Evolutionary conservation across 2,888 invertebrate genomes (phyloP), one percentile per base, ranked within the genome.

Genomic region (Eumerus sabulonum): DNA sequence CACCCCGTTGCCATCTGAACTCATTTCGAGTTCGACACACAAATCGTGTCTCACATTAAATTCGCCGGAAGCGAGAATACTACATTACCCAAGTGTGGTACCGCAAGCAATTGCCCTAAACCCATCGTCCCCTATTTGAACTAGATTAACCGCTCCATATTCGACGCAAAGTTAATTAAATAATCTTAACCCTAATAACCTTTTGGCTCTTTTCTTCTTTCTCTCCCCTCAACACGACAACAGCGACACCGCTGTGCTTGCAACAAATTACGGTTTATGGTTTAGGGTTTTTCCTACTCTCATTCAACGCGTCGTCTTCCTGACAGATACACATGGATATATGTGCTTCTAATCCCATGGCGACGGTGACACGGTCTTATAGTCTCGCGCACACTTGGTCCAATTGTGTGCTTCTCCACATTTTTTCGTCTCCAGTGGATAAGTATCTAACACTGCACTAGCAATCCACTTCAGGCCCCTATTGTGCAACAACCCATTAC

Each of bases 181-280:
- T 67, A 77, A 73, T 77, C 73, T 54, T 59, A 73, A 73, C 77
- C 77, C 53, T 40, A 72, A 77, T 77, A 57, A 18, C 59, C 51
- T 27, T 27, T 40, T 9, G 35, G 27, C 4, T 27, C 35, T 47
- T 7, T 13, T 2, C 27, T 2, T 27, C 36, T 7, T 13, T 2
- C 27, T 2, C 7, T 27, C 27, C 27, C 27, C 27, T 27, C 7
- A 27, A 27, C 27, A 27, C 27, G 3, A 27, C 27, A n/a, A n/a
- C n/a, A n/a, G n/a, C n/a, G n/a, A n/a, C 27, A 53, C 38, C 62
- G 64, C 62, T 67, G 59, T 54, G 56, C 47, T 64, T 9, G 72
- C 66, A 71, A 47, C 18, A 40, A 0, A 19, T 40, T 18, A 40
- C 27, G 27, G 17, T 62, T 45, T 27, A 27, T 27, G 7, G 27